Base-by-base conservation (phyloP, 1,140 invertebrate species). In the Camponotus vicinus region DNA sequence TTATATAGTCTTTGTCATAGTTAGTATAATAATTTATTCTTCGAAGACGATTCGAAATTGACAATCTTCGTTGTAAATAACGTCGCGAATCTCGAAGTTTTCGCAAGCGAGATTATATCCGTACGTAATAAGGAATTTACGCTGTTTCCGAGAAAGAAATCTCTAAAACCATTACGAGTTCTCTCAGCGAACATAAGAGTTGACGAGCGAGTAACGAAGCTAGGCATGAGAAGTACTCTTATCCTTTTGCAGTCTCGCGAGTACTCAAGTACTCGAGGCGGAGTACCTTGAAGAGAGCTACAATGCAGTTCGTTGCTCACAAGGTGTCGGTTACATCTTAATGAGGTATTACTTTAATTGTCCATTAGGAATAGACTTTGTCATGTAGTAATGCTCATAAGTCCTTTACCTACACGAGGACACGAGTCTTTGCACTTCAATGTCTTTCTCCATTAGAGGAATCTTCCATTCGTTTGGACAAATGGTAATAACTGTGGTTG, bases 271-370 rank as follows among this genome's bases (percentile, higher is more conserved):
- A 83, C 69, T 83, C 69, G 79, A 82, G 52, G 21, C 69, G 52
- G n/a, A 83, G 79, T 83, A 75, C 27, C 13, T 27, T 45, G 69
- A 49, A 71, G 55, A 61, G 40, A 34, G 18, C 34, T 15, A 27
- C n/a, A 34, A 52, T 57, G 64, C 27, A 40, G 32, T 55, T 8
- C 40, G 13, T 71, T 21, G 59, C 32, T 55, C 79, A 13, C 13
- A 42, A 83, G 79, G 79, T 83, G 79, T 83, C 79, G 40, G 79
- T 75, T 83, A 83, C 79, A 75, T 40, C 55, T 40, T 83, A 83
- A 83, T 73, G 79, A 83, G 69, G 69, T 83, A 83, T 83, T 83
- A 75, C 79, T 75, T 73, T 83, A 61, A 83, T 83, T 75, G 79
- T 83, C 69, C 79, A 83, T 83, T 83, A 83, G 40, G 52, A 37